phyloP scores from a whole-genome alignment of 1,140 invertebrate genomes.

The Macrosteles quadrilineatus region DNA sequence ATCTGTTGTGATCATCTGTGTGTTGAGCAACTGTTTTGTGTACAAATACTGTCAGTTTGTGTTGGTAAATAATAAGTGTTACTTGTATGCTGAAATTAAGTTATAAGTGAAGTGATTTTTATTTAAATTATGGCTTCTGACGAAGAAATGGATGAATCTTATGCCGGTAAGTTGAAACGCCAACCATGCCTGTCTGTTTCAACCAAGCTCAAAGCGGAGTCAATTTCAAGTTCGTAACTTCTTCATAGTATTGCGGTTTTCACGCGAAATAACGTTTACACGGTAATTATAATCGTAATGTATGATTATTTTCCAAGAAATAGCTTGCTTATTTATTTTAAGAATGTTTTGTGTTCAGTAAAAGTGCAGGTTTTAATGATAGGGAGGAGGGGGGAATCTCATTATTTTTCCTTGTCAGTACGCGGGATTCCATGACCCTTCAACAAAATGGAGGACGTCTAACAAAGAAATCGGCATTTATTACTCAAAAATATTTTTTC shows the following conservation, averaged over 20 bases:
- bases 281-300: too few relatives aligned
- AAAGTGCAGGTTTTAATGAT: not conserved
- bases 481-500: not conserved
- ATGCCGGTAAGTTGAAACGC: conserved; percentile 63
- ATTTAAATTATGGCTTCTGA: conserved; percentile 69
- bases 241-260: too few relatives aligned
- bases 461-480: conserved; percentile 55
- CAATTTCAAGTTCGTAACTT: not conserved
- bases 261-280: too few relatives aligned
- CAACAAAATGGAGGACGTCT: conserved; percentile 71
- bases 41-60: conserved; percentile 1
- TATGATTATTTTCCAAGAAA: too few relatives aligned
- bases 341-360: too few relatives aligned
- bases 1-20: conserved; percentile 24
- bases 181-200: conserved; percentile 23
- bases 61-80: not conserved
- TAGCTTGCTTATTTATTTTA: too few relatives aligned
- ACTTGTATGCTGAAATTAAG: not conserved
- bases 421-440: conserved; percentile 54
- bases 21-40: not conserved
- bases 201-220: conserved; percentile 13
- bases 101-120: not conserved
- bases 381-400: conserved; percentile 44
- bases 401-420: conserved; percentile 56
- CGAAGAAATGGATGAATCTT: conserved; percentile 74